A percentile compares a stretch with the other conserved stretches of the same genome.
These are phyloP conservation scores for Macropodus opercularis DNA, from an alignment of 2,797 vertebrate species.

Conservation along the genomic window DNA sequence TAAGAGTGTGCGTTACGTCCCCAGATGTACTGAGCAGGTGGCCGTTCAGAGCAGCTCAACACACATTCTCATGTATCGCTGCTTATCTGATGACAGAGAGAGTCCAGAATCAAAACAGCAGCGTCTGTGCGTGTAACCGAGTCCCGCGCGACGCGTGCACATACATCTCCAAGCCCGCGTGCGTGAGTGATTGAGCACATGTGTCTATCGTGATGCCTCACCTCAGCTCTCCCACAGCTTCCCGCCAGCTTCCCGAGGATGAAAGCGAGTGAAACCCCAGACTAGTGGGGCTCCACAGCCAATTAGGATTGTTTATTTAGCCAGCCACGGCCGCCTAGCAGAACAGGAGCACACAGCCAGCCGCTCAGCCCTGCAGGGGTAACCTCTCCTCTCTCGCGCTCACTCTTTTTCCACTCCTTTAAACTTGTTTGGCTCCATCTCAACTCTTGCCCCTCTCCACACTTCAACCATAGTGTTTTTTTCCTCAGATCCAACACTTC, in stretches of 20 bases:
- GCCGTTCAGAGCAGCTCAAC: conserved; percentile 20
- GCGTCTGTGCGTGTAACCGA: conserved; percentile 23
- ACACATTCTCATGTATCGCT: conserved; percentile 35
- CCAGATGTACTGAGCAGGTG: conserved; percentile 70
- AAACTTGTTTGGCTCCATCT: conserved; percentile 51
- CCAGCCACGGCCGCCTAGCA: conserved; percentile 81
- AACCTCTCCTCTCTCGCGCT: conserved; percentile 53
- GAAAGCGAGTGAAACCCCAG: conserved; percentile 85
- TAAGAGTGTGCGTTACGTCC: conserved; percentile 24
- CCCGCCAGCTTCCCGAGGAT: conserved; percentile 80
- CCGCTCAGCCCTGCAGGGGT: conserved; percentile 70
- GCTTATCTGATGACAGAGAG: conserved; percentile 41
- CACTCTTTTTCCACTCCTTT: conserved; percentile 58
- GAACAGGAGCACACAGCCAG: conserved; percentile 77
- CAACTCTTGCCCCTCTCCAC: conserved; percentile 35
- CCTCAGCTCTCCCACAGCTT: conserved; percentile 81
- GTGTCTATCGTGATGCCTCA: conserved; percentile 80
- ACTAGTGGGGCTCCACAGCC: conserved; percentile 92
- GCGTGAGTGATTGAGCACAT: conserved; percentile 62
- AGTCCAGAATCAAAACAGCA: conserved; percentile 21
- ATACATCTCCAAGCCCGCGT: conserved; percentile 35
- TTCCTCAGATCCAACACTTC: conserved; percentile 32
- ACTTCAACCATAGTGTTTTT: conserved; percentile 39
- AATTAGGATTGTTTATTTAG: conserved; percentile 94
- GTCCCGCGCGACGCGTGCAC: conserved; percentile 18